Evolutionary conservation across 37 sponge, comb jelly and placozoan genomes (phyloP), one percentile per base, ranked within the genome.

Genomic region (Corticium candelabrum): DNA sequence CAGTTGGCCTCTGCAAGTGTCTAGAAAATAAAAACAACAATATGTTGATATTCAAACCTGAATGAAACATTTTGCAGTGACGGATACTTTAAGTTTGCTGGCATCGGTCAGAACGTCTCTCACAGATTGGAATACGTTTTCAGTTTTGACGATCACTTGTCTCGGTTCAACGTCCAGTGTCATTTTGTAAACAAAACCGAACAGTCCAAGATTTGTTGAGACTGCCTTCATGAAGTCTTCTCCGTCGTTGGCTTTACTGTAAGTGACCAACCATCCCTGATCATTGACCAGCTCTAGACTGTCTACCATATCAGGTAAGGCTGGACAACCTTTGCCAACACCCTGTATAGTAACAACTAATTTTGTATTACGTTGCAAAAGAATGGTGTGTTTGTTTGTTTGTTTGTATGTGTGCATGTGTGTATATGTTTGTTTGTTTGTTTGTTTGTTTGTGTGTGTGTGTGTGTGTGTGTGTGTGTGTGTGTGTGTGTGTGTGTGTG

Each of bases 311-410:
- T 50, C 62, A 50, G 62, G 62, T 27, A 50, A 21, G 21, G 62
- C 62, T 21, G 62, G 62, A 11, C 21, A 21, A 21, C 62, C 62
- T 50, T 21, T 50, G 15, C 62, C 62, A 50, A 50, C 62, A 50
- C 62, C 62, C 62, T 50, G 21, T 27, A 21, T 27, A 50, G 15
- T 27, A 11, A 50, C 11, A 50, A 50, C 62, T 11, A 50, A 21
- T 27, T 50, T 50, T 50, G 87, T 3, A 77, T 90, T 41, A 90
- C 84, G 72, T 84, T 84, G 38, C 5, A 57, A 4, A 2, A 76
- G 36, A n/a, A n/a, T n/a, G n/a, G n/a, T n/a, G n/a, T n/a, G n/a
- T n/a, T n/a, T n/a, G n/a, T n/a, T n/a, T n/a, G n/a, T n/a, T n/a
- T n/a, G n/a, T n/a, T n/a, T n/a, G n/a, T n/a, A n/a, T n/a, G n/a